Evolutionary conservation across 2,888 invertebrate species (phyloP).

Genomic region (Apamea epomidion): DNA sequence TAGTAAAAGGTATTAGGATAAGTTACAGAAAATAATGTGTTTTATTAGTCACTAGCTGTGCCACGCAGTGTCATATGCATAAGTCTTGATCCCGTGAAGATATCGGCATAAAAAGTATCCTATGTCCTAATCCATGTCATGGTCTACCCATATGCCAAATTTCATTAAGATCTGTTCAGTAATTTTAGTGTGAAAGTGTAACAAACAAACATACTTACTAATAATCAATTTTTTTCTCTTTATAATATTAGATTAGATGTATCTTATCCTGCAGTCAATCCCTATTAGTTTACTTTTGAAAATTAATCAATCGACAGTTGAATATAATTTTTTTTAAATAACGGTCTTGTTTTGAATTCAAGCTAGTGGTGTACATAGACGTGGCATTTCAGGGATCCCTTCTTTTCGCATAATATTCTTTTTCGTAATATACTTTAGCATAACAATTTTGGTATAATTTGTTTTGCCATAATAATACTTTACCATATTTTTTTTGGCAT

Average conservation of each 20-base stretch:
- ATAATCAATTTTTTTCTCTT: too few relatives aligned
- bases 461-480: too few relatives aligned
- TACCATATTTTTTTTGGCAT: too few relatives aligned
- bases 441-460: too few relatives aligned
- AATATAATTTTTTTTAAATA: neutral
- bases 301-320: neutral
- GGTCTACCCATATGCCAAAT: neutral
- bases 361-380: neutral
- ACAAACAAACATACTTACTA: neutral
- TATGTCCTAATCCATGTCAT: neutral
- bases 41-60: conserved; percentile 7
- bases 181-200: neutral
- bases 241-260: too few relatives aligned
- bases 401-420: too few relatives aligned
- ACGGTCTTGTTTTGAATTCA: neutral
- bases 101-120: neutral
- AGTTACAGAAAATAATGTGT: conserved; percentile 3
- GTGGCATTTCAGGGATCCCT: neutral
- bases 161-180: neutral
- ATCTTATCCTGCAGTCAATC: neutral
- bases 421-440: too few relatives aligned
- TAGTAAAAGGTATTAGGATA: conserved; percentile 53
- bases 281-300: neutral
- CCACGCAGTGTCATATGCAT: neutral
- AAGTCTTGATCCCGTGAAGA: neutral